A percentile compares a stretch with the other conserved stretches of the same genome.
These are phyloP conservation scores for Craniophora ligustri DNA, from an alignment of 2,888 invertebrate genomes.

Conservation along the genomic window DNA sequence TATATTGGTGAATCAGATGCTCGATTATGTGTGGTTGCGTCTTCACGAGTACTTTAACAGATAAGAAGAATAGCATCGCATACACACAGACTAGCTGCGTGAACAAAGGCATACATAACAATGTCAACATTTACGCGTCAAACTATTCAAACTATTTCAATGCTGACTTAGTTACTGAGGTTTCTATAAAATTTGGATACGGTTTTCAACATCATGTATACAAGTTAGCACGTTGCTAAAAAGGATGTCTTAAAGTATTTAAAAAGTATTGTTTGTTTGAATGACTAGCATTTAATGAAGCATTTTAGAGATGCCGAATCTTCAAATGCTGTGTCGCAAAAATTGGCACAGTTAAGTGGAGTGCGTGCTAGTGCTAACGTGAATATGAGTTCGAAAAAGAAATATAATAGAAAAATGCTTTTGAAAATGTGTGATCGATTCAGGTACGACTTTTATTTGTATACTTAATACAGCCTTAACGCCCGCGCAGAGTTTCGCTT, in stretches of 20 bases:
- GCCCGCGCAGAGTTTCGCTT: too few relatives aligned
- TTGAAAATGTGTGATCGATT: slow-evolving; percentile 25
- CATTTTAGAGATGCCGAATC: neutral
- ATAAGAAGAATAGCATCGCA: neutral
- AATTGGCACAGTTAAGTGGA: neutral
- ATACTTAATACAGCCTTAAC: too few relatives aligned
- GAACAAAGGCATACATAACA: slow-evolving; percentile 10
- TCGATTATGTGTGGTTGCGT: too few relatives aligned
- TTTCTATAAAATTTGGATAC: slow-evolving; percentile 10
- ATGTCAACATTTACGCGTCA: slow-evolving; percentile 21
- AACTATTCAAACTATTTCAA: neutral
- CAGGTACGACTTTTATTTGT: slow-evolving; percentile 26
- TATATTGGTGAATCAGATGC: too few relatives aligned
- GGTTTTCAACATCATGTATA: slow-evolving; percentile 12
- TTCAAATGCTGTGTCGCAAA: neutral
- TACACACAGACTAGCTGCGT: neutral
- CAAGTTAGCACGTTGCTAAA: neutral
- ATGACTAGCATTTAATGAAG: neutral
- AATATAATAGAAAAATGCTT: slow-evolving; percentile 26
- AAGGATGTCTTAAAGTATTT: neutral
- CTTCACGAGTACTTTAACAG: neutral
- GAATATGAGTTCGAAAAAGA: slow-evolving; percentile 26
- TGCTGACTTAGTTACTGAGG: neutral
- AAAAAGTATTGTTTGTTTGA: slow-evolving; percentile 1
- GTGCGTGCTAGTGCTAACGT: neutral